A percentile compares a stretch with the other conserved stretches of the same genome.
phyloP scores from a whole-genome alignment of 2,797 vertebrate genomes.

The Heterohyrax brucei region DNA sequence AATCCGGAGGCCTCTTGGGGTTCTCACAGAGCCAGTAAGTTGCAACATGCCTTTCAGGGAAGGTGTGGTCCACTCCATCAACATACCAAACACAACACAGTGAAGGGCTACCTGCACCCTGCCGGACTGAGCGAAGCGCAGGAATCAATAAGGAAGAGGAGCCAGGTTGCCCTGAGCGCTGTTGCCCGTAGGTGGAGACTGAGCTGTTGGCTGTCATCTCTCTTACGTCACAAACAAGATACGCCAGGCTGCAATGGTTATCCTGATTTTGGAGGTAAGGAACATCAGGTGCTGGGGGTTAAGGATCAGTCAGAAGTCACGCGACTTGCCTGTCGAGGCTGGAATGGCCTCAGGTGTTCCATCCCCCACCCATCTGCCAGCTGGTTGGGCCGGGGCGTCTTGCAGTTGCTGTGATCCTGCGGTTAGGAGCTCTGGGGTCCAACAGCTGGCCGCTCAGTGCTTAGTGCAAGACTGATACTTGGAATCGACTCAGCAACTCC shows the following conservation, averaged over 20 bases:
- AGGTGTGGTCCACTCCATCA: not conserved
- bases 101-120: not conserved
- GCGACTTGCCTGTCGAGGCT: not conserved
- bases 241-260: fast-evolving
- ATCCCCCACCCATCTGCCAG: no score
- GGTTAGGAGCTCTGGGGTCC: not conserved
- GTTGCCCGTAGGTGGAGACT: fast-evolving
- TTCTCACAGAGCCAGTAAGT: not conserved
- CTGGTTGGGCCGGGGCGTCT: no score
- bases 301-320: no score
- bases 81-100: not conserved
- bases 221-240: fast-evolving
- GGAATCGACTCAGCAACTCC: not conserved
- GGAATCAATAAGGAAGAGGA: not conserved
- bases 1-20: fast-evolving
- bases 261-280: no score
- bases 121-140: not conserved
- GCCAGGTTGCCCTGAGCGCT: fast-evolving
- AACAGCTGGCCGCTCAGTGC: not conserved
- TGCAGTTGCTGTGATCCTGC: no score
- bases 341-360: not conserved
- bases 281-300: fast-evolving
- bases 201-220: fast-evolving
- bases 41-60: not conserved
- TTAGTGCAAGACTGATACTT: not conserved